A percentile compares a stretch with the other conserved stretches of the same genome.
phyloP scores from a whole-genome alignment of 2,888 invertebrate genomes.

The Taphrorychus bicolor region DNA sequence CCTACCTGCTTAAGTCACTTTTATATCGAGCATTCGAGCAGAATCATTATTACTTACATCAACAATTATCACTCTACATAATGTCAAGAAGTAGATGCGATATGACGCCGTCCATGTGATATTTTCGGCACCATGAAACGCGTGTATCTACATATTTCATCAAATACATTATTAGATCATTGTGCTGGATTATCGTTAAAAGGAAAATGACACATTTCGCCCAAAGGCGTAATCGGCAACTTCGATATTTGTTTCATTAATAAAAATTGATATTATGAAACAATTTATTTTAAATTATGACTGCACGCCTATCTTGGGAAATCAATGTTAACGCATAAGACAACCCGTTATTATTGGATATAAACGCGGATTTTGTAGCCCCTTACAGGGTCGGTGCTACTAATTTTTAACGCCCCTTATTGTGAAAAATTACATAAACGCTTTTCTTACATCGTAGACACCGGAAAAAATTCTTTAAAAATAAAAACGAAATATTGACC shows the following conservation, averaged over 20 bases:
- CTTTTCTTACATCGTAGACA: too few species aligned
- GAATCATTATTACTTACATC: background rate
- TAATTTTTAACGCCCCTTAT: too few species aligned
- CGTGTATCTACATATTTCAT: background rate
- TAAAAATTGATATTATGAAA: conserved; percentile 34
- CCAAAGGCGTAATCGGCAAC: conserved; percentile 17
- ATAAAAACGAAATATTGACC: too few species aligned
- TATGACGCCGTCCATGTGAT: background rate
- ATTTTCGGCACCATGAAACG: background rate
- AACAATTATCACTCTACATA: background rate
- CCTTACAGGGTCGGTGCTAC: too few species aligned
- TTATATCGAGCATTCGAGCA: too few species aligned
- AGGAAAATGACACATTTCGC: conserved; percentile 31
- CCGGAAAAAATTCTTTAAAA: too few species aligned
- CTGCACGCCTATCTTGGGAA: conserved; percentile 13
- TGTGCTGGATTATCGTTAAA: conserved; percentile 18
- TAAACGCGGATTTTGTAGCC: background rate
- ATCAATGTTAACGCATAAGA: background rate
- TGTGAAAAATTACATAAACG: too few species aligned
- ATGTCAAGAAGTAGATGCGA: background rate
- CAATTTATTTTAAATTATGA: conserved; percentile 39
- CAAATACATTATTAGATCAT: conserved; percentile 11
- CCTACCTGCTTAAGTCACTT: too few species aligned
- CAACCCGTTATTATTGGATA: background rate
- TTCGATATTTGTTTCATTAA: conserved; percentile 29